Percentiles rank a stretch among this genome's conserved stretches.
These are phyloP conservation scores for Ptyas mucosa DNA, from an alignment of 2,113 vertebrate species.

Conservation along the genomic window DNA sequence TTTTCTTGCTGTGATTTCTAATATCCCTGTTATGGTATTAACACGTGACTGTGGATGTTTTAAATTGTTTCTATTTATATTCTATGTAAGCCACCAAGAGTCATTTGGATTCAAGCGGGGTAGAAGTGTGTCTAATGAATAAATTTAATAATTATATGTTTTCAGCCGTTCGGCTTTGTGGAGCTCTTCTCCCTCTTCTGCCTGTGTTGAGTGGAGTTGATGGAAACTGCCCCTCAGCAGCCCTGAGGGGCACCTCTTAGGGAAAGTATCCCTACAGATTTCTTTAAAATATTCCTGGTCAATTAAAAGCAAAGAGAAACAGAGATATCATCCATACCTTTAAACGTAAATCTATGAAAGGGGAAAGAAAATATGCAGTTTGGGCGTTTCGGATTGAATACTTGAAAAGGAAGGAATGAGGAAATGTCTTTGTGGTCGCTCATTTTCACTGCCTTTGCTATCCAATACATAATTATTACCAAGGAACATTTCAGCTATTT, in stretches of 20 bases:
- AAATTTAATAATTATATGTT: neutral
- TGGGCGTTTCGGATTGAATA: slow-evolving; percentile 58
- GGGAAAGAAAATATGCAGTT: slow-evolving; percentile 35
- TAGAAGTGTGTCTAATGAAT: neutral
- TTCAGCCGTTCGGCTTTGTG: neutral
- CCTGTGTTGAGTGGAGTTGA: neutral
- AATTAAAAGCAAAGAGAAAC: neutral
- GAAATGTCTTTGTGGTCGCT: slow-evolving; percentile 62
- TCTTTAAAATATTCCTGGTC: neutral
- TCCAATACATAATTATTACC: slow-evolving; percentile 53
- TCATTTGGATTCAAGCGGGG: neutral
- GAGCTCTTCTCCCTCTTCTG: neutral
- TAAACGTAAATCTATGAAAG: slow-evolving; percentile 33
- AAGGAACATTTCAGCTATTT: slow-evolving; percentile 57
- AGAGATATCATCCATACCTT: neutral
- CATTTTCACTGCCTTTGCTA: slow-evolving; percentile 45
- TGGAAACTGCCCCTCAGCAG: neutral
- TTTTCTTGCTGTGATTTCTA: neutral
- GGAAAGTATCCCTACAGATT: neutral
- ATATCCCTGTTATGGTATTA: neutral
- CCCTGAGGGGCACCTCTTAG: neutral
- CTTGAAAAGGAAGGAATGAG: slow-evolving; percentile 73
- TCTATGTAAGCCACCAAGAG: neutral
- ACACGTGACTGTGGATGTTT: neutral
- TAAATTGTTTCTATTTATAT: neutral